Evolutionary conservation across 2,888 invertebrate genomes (phyloP), one percentile per base, ranked within the genome.

Genomic region (Cephus spinipes): DNA sequence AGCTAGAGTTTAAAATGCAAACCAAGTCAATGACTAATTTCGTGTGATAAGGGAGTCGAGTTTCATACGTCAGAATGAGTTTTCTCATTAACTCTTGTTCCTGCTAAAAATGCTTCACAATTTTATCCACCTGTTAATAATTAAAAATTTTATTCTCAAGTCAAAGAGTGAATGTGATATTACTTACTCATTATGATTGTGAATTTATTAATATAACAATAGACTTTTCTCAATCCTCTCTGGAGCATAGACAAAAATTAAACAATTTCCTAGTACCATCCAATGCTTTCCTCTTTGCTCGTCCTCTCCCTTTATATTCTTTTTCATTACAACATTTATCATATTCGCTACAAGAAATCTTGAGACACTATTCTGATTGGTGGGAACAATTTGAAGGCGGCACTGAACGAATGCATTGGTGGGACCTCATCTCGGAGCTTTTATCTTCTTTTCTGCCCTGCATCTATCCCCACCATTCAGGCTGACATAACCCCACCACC

Each of bases 341-440:
- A 55, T 55, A 23, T 23, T 55, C 55, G 0, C 9, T 55, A 23
- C 23, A 9, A 55, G 55, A 55, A 55, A 23, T 2, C 2, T 23
- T 55, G 9, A 23, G 55, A 23, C 55, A 23, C 9, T 23, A 2
- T 55, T 74, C 80, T 32, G 0, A 75, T 77, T 78, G 78, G 84
- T 80, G 83, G 79, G 83, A 55, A 55, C 23, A 71, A 32, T 55
- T 73, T 76, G 71, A 77, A 78, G 85, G 86, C 85, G 85, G 82
- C 76, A 83, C 84, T 82, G 82, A 76, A 33, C 73, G 73, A 73
- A 78, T 81, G 73, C 78, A 88, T 89, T 89, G 88, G 87, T 73
- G 77, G 80, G 68, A 80, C 80, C 80, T 84, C 85, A 87, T 88
- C 88, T 90, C 85, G 81, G 80, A 82, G 86, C 86, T 88, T 88